Conservation (phyloP, 2,888 invertebrate species). For the Epistrophella euchroma region DNA sequence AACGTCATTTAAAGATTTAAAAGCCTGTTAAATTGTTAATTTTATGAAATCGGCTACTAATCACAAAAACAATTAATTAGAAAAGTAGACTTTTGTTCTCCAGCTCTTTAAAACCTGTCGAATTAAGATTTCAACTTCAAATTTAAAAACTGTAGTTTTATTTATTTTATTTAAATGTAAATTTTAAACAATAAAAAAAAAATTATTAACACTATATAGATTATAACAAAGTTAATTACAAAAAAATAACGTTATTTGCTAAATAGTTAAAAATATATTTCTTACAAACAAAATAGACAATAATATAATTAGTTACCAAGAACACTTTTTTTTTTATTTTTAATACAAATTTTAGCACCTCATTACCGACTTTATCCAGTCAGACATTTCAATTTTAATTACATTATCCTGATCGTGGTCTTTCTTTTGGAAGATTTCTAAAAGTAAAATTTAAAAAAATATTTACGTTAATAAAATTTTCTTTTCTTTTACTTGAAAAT, state of each 20-base stretch:
- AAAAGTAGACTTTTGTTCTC: too few relatives aligned
- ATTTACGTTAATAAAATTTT: not conserved
- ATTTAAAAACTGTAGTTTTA: not conserved
- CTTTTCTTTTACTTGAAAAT: not conserved
- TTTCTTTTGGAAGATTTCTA: constrained; percentile 90
- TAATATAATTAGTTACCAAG: not conserved
- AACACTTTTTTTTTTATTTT: constrained; percentile 4
- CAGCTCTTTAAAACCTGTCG: too few relatives aligned
- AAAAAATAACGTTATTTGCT: constrained; percentile 38
- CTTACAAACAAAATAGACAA: constrained; percentile 50
- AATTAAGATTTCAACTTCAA: not conserved
- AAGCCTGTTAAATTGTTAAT: too few relatives aligned
- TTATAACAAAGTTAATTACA: constrained; percentile 73
- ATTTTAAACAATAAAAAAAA: constrained; percentile 57
- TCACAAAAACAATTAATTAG: too few relatives aligned
- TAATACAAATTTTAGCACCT: constrained; percentile 78
- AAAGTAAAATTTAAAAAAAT: constrained; percentile 77
- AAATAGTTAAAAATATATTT: constrained; percentile 17
- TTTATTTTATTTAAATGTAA: constrained; percentile 40
- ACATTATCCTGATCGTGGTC: constrained; percentile 92
- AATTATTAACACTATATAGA: constrained; percentile 33
- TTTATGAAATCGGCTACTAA: too few relatives aligned
- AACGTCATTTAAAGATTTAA: too few relatives aligned
- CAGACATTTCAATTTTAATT: constrained; percentile 91
- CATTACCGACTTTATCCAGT: constrained; percentile 84